Base-by-base conservation (phyloP, 2,888 invertebrate species). In the Xanthia togata region DNA sequence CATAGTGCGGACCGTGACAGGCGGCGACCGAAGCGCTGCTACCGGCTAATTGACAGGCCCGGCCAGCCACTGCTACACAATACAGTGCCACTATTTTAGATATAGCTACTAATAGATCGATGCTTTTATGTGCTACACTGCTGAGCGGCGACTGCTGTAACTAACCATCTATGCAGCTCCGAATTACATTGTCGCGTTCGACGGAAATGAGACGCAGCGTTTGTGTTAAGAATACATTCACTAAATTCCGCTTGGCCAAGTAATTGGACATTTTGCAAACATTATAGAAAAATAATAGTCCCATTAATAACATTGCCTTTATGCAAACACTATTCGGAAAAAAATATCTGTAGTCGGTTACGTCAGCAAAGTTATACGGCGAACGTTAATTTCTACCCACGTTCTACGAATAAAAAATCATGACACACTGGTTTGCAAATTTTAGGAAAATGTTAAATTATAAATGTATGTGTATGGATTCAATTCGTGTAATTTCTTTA, bases 1-100 rank as follows among this genome's bases (percentile, higher is more conserved):
- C 78, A 75, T 78, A 79, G 83, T 79, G 78, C 70, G 76, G 59
- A 67, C 62, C 38, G 62, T 82, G 89, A 87, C 89, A 79, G 82
- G 84, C 85, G 84, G 81, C 75, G 78, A 79, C 84, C 82, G 82
- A 78, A 81, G 80, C 87, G 86, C 86, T 86, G 82, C 79, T 70
- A 53, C 79, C 81, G 79, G 83, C 90, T 92, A 92, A 92, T 92
- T 92, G 92, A 92, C 92, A 92, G 90, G 84, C 81, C 86, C 84
- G 86, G 79, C 85, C 78, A 78, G 78, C 72, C 82, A 80, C 73
- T 70, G 78, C 74, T 76, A 79, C 84, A 90, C 86, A 89, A 88
- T 84, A 84, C 84, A 79, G 57, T 72, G 77, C 70, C 74, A 82
- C 85, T 85, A 87, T 88, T 88, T 89, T 82, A 87, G 86, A 78